Evolutionary conservation across 2,113 vertebrate species (phyloP).

Genomic region (Shinisaurus crocodilurus): DNA sequence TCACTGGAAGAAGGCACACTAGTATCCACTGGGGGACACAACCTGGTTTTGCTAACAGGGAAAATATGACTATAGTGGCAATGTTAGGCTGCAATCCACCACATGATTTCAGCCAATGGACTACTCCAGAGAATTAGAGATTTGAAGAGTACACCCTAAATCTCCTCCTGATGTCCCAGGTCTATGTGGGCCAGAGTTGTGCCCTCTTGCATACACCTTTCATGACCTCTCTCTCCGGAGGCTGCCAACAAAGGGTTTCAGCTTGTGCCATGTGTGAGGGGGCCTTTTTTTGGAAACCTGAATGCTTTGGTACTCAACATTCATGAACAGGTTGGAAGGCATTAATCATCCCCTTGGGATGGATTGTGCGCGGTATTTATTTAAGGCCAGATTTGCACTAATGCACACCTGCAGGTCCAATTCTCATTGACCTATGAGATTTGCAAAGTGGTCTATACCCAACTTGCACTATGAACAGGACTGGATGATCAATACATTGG

Average conservation of each 20-base stretch:
- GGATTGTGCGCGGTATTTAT: background rate
- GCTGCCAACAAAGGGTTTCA: background rate
- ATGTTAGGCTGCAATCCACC: background rate
- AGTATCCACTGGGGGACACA: background rate
- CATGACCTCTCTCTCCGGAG: background rate
- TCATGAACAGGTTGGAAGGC: background rate
- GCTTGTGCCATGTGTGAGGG: background rate
- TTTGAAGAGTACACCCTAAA: background rate
- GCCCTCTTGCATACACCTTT: background rate
- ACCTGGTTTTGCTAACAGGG: background rate
- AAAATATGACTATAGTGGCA: background rate
- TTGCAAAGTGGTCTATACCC: background rate
- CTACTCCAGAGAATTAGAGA: background rate
- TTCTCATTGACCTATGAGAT: conserved; percentile 5
- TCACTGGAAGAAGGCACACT: background rate
- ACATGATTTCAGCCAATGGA: background rate
- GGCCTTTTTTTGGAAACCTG: too few species aligned
- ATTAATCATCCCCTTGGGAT: background rate
- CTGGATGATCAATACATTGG: background rate
- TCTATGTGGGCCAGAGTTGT: background rate
- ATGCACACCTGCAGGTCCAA: background rate
- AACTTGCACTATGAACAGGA: background rate
- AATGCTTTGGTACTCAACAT: background rate
- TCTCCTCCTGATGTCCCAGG: background rate
- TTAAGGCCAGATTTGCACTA: background rate